Evolutionary conservation across 2,888 invertebrate species (phyloP), one percentile per base, ranked within the genome.

Genomic region (Pimpla rufipes): DNA sequence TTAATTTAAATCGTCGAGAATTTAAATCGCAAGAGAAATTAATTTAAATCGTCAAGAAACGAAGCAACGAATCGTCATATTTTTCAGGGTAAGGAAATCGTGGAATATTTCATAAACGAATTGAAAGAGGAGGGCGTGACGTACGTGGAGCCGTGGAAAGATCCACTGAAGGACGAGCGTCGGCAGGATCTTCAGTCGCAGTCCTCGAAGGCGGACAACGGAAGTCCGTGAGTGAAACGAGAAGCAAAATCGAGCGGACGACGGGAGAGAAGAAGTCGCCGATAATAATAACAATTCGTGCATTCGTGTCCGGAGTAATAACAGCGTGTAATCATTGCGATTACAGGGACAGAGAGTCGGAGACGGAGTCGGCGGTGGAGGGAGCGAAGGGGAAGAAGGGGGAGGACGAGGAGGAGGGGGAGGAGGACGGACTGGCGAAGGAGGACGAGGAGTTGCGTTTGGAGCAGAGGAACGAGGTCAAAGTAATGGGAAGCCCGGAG

Each of bases 61-160:
- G 59, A 16, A 74, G 8, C 55, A 71, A 29, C 10, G n/a, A 47
- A 42, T 77, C 59, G 70, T 78, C 35, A 79, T 71, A 71, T 85
- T 18, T 45, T 66, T 45, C 93, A 97, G 98, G 96, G 99, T 86
- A 98, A 98, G 92, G 98, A 99, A 94, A 97, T 99, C 76, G 97
- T 99, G 90, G 98, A 99, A 93, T 95, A 95, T 92, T 98, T 98
- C 93, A 96, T 99, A 92, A 95, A 95, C 80, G 96, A 97, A 91
- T 94, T 99, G 73, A 94, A 95, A 88, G 95, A 95, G 37, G 97
- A 97, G 87, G 98, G 98, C 1, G 94, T 97, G 29, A 95, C 94
- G 4, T 94, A 95, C 70, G 95, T 97, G 67, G 93, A 94, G 52
- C 95, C 95, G 0, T 97, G 97, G 97, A 87, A 88, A 52, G 92